Base-by-base conservation (phyloP, 2,797 vertebrate genomes). In the Onychomys torridus region DNA sequence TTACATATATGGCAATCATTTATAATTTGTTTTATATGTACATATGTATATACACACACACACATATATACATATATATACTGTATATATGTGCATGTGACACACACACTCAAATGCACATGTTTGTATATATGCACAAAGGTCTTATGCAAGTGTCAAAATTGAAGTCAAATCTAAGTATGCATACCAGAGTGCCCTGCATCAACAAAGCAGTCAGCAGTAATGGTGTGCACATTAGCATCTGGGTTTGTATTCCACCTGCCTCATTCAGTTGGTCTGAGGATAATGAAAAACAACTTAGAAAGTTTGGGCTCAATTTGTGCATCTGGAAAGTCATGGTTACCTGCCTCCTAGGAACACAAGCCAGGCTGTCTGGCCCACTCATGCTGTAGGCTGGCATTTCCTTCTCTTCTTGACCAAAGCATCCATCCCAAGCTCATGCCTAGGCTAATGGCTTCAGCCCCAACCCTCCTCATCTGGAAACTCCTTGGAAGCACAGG, bases 381-480 rank as follows among this genome's bases (percentile, higher is more conserved):
- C 23, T 11, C 4, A 0, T 29, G 10, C 43, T 65, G 17, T 59
- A 19, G 17, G 6, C 59, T 21, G 34, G 13, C 40, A 65, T 14
- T 75, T 61, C n/a, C 19, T 77, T 52, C 81, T 32, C n/a, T 61
- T 49, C 37, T n/a, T 32, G 17, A 84, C 29, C 63, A 29, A 10
- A 12, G 23, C 25, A 4, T 10, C 63, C 27, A 10, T 52, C 29
- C 52, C 40, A n/a, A 32, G 27, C 25, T 91, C 61, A 46, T 55
- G 16, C 14, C 29, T 19, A 10, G 43, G 55, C 40, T 46, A 19
- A 78, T 32, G 37, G 59, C 29, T 82, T 65, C 49, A 40, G 34
- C 6, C n/a, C 11, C 59, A 71, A 46, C 0, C 5, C 25, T 17
- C 2, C 1, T 32, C 32, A 14, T 21, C 27, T 23, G 6, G 23